Evolutionary conservation across 2,113 vertebrate genomes (phyloP).

Genomic region (Platichthys stellatus): DNA sequence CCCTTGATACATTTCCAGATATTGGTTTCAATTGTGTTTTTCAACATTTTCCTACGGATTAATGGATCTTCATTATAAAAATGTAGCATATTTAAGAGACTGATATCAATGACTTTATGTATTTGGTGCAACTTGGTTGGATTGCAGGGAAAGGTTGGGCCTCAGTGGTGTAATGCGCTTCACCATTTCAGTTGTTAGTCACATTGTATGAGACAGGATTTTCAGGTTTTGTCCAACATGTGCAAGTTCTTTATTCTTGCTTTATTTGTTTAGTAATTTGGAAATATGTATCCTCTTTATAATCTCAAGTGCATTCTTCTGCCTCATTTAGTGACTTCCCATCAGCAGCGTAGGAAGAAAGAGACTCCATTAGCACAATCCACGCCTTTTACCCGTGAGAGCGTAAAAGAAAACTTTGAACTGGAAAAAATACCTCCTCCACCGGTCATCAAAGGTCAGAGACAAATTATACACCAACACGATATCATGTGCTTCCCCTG

Average conservation of each 20-base stretch:
- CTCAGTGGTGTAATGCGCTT: too few species aligned
- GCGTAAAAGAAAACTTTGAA: conserved; percentile 68
- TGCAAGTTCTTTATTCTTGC: neutral
- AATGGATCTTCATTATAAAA: too few species aligned
- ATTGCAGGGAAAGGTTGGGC: too few species aligned
- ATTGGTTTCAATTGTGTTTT: neutral
- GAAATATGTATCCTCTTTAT: neutral
- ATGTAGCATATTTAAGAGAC: too few species aligned
- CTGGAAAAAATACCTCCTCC: conserved; percentile 43
- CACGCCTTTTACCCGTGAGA: conserved; percentile 38
- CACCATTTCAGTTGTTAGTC: neutral
- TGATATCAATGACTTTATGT: too few species aligned
- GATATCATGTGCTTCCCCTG: neutral
- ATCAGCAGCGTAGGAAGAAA: conserved; percentile 53
- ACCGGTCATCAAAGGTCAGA: conserved; percentile 36
- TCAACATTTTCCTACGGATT: neutral
- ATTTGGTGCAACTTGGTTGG: too few species aligned
- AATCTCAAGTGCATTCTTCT: neutral
- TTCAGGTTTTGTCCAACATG: neutral
- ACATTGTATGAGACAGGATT: neutral
- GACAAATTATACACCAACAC: neutral
- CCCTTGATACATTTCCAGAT: too few species aligned
- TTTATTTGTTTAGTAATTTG: neutral
- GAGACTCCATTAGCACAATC: conserved; percentile 35
- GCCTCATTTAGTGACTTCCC: conserved; percentile 31